Percentiles rank a stretch among this genome's conserved stretches.
Conservation (phyloP, 2,797 vertebrate species). For the Babyrousa celebensis region DNA sequence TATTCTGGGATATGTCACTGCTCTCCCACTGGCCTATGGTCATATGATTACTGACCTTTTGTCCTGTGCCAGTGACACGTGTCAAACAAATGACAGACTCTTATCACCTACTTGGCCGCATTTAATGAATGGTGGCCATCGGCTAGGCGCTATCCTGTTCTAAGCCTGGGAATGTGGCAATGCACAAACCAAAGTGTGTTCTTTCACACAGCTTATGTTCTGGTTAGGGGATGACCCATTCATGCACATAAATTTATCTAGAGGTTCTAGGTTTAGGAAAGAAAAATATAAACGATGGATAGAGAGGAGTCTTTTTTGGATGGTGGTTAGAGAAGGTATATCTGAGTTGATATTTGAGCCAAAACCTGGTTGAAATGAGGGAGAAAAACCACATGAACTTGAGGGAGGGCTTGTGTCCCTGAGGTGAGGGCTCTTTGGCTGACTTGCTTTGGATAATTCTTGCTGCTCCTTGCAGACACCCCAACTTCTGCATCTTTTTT, state of each 20-base stretch:
- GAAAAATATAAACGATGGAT: background rate
- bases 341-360: background rate
- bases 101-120: background rate
- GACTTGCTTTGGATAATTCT: background rate
- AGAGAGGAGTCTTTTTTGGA: background rate
- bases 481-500: background rate
- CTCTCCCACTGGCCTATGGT: background rate
- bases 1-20: background rate
- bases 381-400: background rate
- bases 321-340: background rate
- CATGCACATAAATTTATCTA: background rate
- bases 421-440: background rate
- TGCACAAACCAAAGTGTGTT: background rate
- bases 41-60: background rate
- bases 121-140: background rate
- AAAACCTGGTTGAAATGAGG: background rate
- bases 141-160: background rate
- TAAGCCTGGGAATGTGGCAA: background rate
- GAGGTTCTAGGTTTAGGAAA: background rate
- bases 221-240: background rate
- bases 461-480: rapidly evolving
- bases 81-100: background rate
- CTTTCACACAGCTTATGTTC: background rate
- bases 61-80: background rate
- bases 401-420: background rate